Base-by-base conservation (phyloP, 2,888 invertebrate genomes). In the Napeogenes inachia region DNA sequence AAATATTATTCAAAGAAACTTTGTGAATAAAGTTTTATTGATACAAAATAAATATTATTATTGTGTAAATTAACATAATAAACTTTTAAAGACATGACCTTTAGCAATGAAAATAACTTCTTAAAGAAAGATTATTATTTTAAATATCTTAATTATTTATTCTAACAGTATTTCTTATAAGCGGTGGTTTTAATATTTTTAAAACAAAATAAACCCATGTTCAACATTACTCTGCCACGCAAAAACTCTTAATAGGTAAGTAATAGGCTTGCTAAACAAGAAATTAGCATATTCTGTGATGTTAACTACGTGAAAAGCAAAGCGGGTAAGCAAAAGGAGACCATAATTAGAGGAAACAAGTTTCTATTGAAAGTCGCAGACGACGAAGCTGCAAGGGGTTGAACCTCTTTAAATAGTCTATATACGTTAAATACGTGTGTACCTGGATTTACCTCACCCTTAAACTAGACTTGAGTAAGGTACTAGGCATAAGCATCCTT, bases 311-410 rank as follows among this genome's bases (percentile, higher is more conserved):
- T 72, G 77, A 73, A 74, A 81, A 80, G 81, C 79, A 79, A 81
- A 81, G 78, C 73, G 72, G 73, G 71, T 75, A 73, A 73, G 77
- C 77, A 75, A 82, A 80, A 82, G 80, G 79, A 80, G 80, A 81
- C 84, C 80, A 81, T 84, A 85, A 85, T 84, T 83, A 83, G 76
- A 78, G 80, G 68, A 71, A 76, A 78, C 79, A 78, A 77, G 77
- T 81, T 79, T 72, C 72, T 35, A 13, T 45, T 45, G 35, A 38
- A 10, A 54, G 45, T 33, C 50, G 64, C 57, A 60, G 67, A 59
- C 55, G 35, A 50, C 45, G 50, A 30, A 38, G 70, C 59, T 61
- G 66, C 68, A 63, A 68, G 59, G 63, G 69, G 69, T 71, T 71
- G 69, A 50, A 64, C 58, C 70, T 35, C 54, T 59, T 59, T n/a